Evolutionary conservation across 2,113 vertebrate genomes (phyloP), one percentile per base, ranked within the genome.

Genomic region (Rhinolophus ferrumequinum): DNA sequence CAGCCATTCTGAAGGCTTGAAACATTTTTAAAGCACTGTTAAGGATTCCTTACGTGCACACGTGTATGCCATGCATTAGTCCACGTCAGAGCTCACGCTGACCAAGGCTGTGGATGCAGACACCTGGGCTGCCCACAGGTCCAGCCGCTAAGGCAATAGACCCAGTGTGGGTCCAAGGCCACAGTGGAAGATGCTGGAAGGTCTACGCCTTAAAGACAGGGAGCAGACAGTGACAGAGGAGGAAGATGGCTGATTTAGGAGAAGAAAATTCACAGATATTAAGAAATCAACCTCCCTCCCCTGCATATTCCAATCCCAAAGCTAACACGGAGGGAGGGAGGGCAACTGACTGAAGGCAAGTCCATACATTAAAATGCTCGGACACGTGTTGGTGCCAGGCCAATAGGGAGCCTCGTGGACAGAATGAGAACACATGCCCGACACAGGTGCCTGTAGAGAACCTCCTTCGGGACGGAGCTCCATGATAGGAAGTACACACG

Each of bases 401-500:
- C n/a, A 44, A n/a, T 5, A 30, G 18, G 0, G 30, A 60, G n/a
- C 76, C 54, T 24, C 1, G 2, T 3, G 33, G 28, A 14, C 1
- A 52, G 33, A 19, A 28, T 30, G 52, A 56, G 69, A 73, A 41
- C 3, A 28, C 18, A 11, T 0, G 0, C 2, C 44, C 10, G 3
- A 24, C 13, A 30, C 2, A 28, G 86, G 19, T 2, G 38, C 26
- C 22, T 30, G 16, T 1, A 4, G 80, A 52, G 81, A 28, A 44
- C n/a, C 3, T 81, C 77, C 67, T 2, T 9, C 0, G 15, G 35
- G 26, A 87, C 4, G 52, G 18, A 1, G n/a, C 21, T 24, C 18
- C n/a, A 6, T 5, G n/a, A 35, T 14, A 75, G 16, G 84, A 38
- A 24, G 35, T 41, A 66, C 54, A 30, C 15, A 33, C 24, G 1